phyloP scores from a whole-genome alignment of 2,797 vertebrate genomes.

The Catostomus latipinnis region DNA sequence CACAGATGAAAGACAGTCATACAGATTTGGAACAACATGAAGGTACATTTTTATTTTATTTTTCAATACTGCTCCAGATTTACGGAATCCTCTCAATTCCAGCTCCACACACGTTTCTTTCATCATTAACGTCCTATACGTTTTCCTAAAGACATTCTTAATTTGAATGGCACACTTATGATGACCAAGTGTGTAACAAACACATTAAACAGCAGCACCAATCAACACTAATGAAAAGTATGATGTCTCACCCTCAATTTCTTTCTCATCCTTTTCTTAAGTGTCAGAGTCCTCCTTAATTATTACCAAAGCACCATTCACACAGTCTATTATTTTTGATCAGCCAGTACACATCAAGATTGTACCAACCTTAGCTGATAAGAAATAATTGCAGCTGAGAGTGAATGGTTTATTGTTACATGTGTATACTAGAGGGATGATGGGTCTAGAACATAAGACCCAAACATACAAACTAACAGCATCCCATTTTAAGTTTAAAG shows the following conservation, averaged over 20 bases:
- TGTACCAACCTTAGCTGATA: background rate
- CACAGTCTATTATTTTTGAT: constrained; percentile 9
- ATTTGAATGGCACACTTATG: background rate
- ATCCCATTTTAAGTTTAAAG: background rate
- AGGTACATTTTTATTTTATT: too few species aligned
- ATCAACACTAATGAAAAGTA: constrained; percentile 31
- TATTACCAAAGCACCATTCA: constrained; percentile 13
- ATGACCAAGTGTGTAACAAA: constrained; percentile 4
- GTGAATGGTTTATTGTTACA: background rate
- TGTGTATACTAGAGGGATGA: too few species aligned
- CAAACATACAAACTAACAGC: background rate
- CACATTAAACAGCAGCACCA: constrained; percentile 29
- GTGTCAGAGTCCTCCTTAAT: background rate
- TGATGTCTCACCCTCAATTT: background rate
- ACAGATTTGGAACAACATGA: too few species aligned
- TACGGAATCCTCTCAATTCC: background rate
- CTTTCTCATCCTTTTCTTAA: background rate
- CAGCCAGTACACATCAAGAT: background rate
- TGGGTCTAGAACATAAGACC: background rate
- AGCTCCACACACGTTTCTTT: background rate
- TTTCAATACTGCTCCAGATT: background rate
- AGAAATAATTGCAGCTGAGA: background rate
- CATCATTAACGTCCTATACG: background rate
- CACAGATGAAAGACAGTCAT: too few species aligned
- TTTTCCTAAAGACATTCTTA: constrained; percentile 1